Evolutionary conservation across 2,888 invertebrate species (phyloP), one percentile per base, ranked within the genome.

Genomic region (Cheilosia pagana): DNA sequence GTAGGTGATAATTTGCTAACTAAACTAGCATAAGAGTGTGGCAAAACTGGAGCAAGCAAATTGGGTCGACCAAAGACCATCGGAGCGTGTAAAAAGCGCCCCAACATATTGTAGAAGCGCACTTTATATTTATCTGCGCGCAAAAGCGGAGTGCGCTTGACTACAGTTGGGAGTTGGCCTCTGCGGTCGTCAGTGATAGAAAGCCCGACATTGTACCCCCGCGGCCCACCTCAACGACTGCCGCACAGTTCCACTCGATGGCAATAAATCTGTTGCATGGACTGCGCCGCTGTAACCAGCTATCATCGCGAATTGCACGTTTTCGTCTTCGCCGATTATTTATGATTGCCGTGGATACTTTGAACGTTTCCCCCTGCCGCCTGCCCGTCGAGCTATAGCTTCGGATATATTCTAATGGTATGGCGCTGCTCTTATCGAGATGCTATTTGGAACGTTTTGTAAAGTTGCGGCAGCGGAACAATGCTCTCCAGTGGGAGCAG

Each of bases 361-460:
- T 12, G 35, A 35, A 35, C 12, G 35, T 3, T 53, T 21, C 19
- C 53, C 68, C 31, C 25, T 23, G 39, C n/a, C n/a, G n/a, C n/a
- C 28, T 8, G 28, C 8, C 28, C 16, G 16, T 43, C 43, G n/a
- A 19, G 39, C 25, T 31, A n/a, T n/a, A n/a, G 43, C 41, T 62
- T 21, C 10, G 12, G 12, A 35, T 12, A 63, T 76, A 78, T 82
- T 77, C 78, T 82, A 78, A 82, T 72, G 62, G 59, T 48, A 60
- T 60, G 53, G 77, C 82, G 71, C 60, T 68, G 60, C 28, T 55
- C 72, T 55, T 78, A 82, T 81, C 81, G 53, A 68, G 81, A 81
- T 81, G 39, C 67, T 53, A 78, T 77, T 78, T 72, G 77, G 60
- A 77, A 71, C 81, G 77, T 71, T 81, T 81, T 77, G 77, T 65